Percentiles rank a stretch among this genome's conserved stretches.
Evolutionary conservation across 2,888 invertebrate genomes (phyloP).

Genomic region (Nomada hirtipes): DNA sequence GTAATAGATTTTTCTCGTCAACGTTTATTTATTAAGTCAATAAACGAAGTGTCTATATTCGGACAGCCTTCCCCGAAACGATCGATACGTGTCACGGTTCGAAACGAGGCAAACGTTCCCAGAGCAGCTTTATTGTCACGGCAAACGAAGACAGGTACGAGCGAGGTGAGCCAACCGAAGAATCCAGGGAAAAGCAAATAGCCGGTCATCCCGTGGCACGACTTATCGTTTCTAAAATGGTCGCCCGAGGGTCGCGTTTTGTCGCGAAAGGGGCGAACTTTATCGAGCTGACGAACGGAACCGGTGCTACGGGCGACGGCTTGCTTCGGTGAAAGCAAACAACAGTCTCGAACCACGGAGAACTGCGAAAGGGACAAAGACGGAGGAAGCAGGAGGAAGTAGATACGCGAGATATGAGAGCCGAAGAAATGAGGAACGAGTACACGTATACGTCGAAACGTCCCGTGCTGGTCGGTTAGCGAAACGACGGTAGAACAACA

Average conservation of each 20-base stretch:
- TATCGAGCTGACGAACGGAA: conserved; percentile 56
- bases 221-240: conserved; percentile 66
- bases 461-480: conserved; percentile 21
- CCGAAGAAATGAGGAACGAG: conserved; percentile 40
- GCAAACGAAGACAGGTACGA: conserved; percentile 30
- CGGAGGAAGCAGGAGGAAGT: conserved; percentile 8
- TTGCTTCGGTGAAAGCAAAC: conserved; percentile 70
- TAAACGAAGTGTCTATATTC: neutral
- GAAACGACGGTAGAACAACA: conserved; percentile 18
- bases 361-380: conserved; percentile 11
- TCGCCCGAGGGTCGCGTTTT: conserved; percentile 23
- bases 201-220: conserved; percentile 37
- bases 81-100: conserved; percentile 18
- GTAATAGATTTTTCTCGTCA: neutral
- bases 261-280: conserved; percentile 51
- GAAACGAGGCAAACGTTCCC: conserved; percentile 23
- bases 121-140: conserved; percentile 36
- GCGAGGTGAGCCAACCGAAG: neutral
- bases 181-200: conserved; percentile 55
- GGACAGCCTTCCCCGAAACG: neutral
- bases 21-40: neutral
- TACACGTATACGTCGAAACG: neutral
- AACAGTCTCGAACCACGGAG: conserved; percentile 31
- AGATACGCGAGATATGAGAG: conserved; percentile 19
- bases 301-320: conserved; percentile 23